phyloP scores from a whole-genome alignment of 2,888 invertebrate species.

The Bimastos eiseni region DNA sequence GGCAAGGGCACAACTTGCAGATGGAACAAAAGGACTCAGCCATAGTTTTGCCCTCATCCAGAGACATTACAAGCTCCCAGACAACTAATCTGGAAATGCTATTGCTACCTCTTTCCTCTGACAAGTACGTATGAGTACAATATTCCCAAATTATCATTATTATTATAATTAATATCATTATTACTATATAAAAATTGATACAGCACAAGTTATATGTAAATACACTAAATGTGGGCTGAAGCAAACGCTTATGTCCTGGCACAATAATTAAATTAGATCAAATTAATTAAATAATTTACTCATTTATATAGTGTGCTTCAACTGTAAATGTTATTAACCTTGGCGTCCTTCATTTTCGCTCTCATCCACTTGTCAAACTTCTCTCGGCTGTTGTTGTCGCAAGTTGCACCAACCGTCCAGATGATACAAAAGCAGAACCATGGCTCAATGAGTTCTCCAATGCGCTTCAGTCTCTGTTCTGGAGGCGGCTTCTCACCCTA shows the following conservation, averaged over 20 bases:
- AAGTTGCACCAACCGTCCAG: slow-evolving; percentile 77
- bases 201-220: too few relatives aligned
- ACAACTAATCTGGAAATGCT: too few relatives aligned
- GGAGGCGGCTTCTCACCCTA: slow-evolving; percentile 51
- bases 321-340: background rate
- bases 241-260: background rate
- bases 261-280: background rate
- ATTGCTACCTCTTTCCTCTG: too few relatives aligned
- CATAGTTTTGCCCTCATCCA: too few relatives aligned
- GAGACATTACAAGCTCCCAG: too few relatives aligned
- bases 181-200: too few relatives aligned
- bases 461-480: slow-evolving; percentile 53
- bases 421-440: slow-evolving; percentile 74
- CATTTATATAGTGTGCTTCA: background rate
- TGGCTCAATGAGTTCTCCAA: slow-evolving; percentile 67
- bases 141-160: too few relatives aligned
- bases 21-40: too few relatives aligned
- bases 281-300: background rate
- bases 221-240: background rate
- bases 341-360: slow-evolving; percentile 63
- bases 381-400: slow-evolving; percentile 71
- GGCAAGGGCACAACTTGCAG: too few relatives aligned
- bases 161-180: too few relatives aligned
- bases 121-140: too few relatives aligned
- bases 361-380: slow-evolving; percentile 67